Base-by-base conservation (phyloP, 2,888 invertebrate genomes). In the Eilema griseolum region DNA sequence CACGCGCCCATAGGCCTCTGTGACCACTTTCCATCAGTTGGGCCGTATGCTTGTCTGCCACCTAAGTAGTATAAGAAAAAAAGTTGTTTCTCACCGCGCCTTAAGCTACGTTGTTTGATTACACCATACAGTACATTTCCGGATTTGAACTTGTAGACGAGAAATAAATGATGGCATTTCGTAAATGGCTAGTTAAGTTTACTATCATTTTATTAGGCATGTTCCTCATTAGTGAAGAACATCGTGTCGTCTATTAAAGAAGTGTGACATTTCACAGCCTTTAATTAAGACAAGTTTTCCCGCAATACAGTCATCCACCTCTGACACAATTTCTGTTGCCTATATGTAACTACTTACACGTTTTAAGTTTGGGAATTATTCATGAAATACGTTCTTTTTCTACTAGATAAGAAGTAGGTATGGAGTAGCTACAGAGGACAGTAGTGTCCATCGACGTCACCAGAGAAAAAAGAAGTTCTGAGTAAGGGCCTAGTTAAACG, bases 221-320 rank as follows among this genome's bases (percentile, higher is more conserved):
- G 23, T 41, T 7, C 5, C n/a, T 61, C 57, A 66, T 70, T 71
- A 60, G 63, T 60, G 14, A 63, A 60, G 64, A 67, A 67, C 64
- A 60, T 60, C 46, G 52, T 60, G 52, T 37, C 61, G 33, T 37
- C 31, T 31, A 37, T 71, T 41, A 41, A 33, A 24, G 33, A 62
- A 59, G 71, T 67, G 71, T 61, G 67, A 71, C 67, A 64, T 71
- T 68, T 65, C 64, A 65, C 65, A 68, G 56, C 33, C 16, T 60
- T 68, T 68, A 52, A 68, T 67, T 52, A 28, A 31, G 46, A 66
- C 61, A 64, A 69, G 70, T 66, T 61, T 52, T 63, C 62, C 60
- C 56, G 57, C n/a, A 28, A 65, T 24, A 33, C 37, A 62, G 63
- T 26, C 57, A 57, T 66, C 59, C n/a, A 66, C 12, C 41, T 66